These are phyloP conservation scores for Cheilosia pagana DNA, from an alignment of 2,888 invertebrate genomes.

Conservation along the genomic window DNA sequence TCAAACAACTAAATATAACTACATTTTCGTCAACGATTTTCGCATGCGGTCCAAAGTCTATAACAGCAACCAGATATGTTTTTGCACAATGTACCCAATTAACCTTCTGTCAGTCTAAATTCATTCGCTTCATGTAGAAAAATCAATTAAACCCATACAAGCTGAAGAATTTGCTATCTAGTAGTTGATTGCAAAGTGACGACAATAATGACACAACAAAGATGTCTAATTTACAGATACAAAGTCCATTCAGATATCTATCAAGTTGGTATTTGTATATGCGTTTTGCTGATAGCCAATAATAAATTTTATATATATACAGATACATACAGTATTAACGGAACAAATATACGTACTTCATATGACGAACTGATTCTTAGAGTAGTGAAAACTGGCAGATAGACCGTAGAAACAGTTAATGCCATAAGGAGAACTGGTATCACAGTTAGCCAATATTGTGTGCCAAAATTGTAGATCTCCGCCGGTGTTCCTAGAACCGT, in stretches of 20 bases:
- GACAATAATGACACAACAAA: constrained; percentile 40
- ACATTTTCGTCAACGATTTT: not conserved
- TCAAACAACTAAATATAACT: not conserved
- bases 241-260: constrained; percentile 63
- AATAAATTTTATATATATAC: constrained; percentile 31
- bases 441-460: constrained; percentile 91
- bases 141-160: constrained; percentile 37
- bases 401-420: constrained; percentile 87
- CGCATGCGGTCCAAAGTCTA: not conserved
- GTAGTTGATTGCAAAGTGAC: constrained; percentile 9
- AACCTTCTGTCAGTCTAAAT: constrained; percentile 48
- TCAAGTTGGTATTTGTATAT: not conserved
- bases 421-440: constrained; percentile 89
- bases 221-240: constrained; percentile 50
- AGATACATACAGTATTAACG: constrained; percentile 19
- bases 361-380: constrained; percentile 92
- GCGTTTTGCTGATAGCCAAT: constrained; percentile 35
- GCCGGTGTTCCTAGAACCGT: constrained; percentile 94
- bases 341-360: constrained; percentile 86
- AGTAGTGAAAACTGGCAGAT: constrained; percentile 91
- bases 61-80: not conserved
- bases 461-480: constrained; percentile 94
- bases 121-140: constrained; percentile 36
- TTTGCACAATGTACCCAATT: constrained; percentile 22
- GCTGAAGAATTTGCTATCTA: constrained; percentile 26